Base-by-base conservation (phyloP, 2,888 invertebrate species). In the Tillus elongatus region DNA sequence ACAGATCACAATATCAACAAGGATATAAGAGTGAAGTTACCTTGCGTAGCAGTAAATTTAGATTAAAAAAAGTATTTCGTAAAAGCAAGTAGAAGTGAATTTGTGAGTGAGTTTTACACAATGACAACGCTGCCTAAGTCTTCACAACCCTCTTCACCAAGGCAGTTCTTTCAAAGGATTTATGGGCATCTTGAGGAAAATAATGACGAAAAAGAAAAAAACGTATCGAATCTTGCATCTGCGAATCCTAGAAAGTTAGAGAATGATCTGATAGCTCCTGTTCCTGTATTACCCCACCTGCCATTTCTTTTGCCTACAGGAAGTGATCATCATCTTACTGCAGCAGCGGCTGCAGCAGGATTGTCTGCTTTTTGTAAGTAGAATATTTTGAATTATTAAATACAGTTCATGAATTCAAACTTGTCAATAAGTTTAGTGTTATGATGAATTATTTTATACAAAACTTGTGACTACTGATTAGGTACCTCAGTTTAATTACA, bases 161-260 rank as follows among this genome's bases (percentile, higher is more conserved):
- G 85, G 15, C 79, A 82, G 53, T 87, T 87, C 62, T 87, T 87
- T 58, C 82, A 83, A 33, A 71, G 83, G 37, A 69, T 87, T 27
- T 87, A 87, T 54, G 87, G 85, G 1, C 79, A 85, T 52, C 68
- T 84, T n/a, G 84, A 85, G 47, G 46, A 50, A 19, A 36, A 41
- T 26, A 38, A 39, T n/a, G 35, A 42, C 12, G 31, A 45, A 15
- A 35, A 40, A 37, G 43, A 40, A 33, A 43, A 53, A 32, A 11
- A 58, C 47, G 42, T 54, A 47, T 39, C 50, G 44, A 31, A 15
- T 16, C 39, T 38, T 27, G 15, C 36, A 13, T 10, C 35, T 13
- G 10, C 41, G 13, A 36, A 37, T 30, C 30, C 16, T 13, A 35
- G 41, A 28, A 44, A 26, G n/a, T 41, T 29, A 14, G 36, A 13